A percentile compares a stretch with the other conserved stretches of the same genome.
Conservation (phyloP, 2,797 vertebrate genomes). For the Neoniphon sammara region DNA sequence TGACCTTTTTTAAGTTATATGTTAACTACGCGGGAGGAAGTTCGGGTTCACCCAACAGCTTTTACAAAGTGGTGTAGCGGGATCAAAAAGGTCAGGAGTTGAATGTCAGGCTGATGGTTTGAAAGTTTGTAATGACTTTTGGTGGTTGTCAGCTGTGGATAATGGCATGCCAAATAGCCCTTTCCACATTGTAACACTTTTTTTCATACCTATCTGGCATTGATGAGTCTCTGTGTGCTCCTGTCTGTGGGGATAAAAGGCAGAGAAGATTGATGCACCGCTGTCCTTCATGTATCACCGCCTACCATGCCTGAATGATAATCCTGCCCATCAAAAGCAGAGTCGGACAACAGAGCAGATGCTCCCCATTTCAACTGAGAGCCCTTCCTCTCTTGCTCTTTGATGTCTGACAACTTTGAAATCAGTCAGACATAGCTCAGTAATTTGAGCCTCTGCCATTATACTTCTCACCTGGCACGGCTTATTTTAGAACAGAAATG, state of each 20-base stretch:
- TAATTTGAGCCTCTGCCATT: slow-evolving; percentile 3
- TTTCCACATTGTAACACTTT: not conserved
- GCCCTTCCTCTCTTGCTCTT: slow-evolving; percentile 32
- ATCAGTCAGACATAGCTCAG: slow-evolving; percentile 24
- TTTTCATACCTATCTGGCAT: slow-evolving; percentile 23
- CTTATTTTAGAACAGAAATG: slow-evolving; percentile 5
- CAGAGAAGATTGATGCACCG: slow-evolving; percentile 40
- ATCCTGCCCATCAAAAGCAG: slow-evolving; percentile 64
- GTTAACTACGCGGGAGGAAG: slow-evolving; percentile 43
- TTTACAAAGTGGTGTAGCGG: not conserved
- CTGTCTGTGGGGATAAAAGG: slow-evolving; percentile 24
- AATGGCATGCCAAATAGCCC: slow-evolving; percentile 16
- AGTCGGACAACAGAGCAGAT: slow-evolving; percentile 50
- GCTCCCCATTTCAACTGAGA: slow-evolving; percentile 30
- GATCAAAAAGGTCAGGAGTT: slow-evolving; percentile 45
- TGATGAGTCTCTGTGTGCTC: slow-evolving; percentile 26
- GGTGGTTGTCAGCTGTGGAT: slow-evolving; percentile 15
- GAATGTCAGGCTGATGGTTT: slow-evolving; percentile 43
- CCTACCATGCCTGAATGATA: slow-evolving; percentile 51
- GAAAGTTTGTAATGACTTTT: slow-evolving; percentile 10
- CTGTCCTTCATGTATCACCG: slow-evolving; percentile 60
- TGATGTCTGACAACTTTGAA: slow-evolving; percentile 52
- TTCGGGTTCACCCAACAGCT: slow-evolving; percentile 21
- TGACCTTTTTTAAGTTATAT: slow-evolving; percentile 61
- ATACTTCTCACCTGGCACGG: slow-evolving; percentile 22